Evolutionary conservation across 1,140 invertebrate species (phyloP), one percentile per base, ranked within the genome.

Genomic region (Anagrus nilaparvatae): DNA sequence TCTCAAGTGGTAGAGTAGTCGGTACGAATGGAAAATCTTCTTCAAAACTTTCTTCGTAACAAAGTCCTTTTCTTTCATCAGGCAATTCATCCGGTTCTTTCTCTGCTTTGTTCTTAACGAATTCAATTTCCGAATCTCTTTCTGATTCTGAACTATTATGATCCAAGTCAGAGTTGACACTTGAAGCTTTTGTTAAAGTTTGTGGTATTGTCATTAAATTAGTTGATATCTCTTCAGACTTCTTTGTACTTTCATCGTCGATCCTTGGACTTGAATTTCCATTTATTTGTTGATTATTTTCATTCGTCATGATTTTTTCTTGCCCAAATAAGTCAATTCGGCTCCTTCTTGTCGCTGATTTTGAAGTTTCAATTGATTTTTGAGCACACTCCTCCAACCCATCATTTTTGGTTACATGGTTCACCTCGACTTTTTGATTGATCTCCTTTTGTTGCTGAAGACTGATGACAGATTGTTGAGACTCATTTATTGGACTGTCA

Each of bases 1-100:
- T 77, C 66, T 90, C 87, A 56, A 79, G 68, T 12, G 87, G 86
- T 40, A 90, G 61, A 24, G 86, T 90, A 4, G 87, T 90, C 28
- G 86, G 85, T 46, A 90, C 77, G 54, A 86, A 89, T 1, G 87
- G 87, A 52, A 90, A 65, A 65, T 90, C 87, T 40, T 87, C 85
- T 46, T 91, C 86, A 49, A 88, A 85, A 8, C 84, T 86, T 50
- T 87, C 84, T 50, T 87, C 83, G 50, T 80, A 74, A 31, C 82
- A 73, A 19, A 91, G 71, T 2, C 81, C 78, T 40, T 87, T 84
- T 38, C 79, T 72, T 54, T 87, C 84, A 16, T 72, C 57, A 28
- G 58, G 53, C 52, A 58, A 51, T 51, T 60, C 71, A 36, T 56
- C 65, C 20, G 48, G 40, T 18, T 66, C 50, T 27, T 19, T 25